Evolutionary conservation across 2,888 invertebrate species (phyloP), one percentile per base, ranked within the genome.

Genomic region (Laothoe populi): DNA sequence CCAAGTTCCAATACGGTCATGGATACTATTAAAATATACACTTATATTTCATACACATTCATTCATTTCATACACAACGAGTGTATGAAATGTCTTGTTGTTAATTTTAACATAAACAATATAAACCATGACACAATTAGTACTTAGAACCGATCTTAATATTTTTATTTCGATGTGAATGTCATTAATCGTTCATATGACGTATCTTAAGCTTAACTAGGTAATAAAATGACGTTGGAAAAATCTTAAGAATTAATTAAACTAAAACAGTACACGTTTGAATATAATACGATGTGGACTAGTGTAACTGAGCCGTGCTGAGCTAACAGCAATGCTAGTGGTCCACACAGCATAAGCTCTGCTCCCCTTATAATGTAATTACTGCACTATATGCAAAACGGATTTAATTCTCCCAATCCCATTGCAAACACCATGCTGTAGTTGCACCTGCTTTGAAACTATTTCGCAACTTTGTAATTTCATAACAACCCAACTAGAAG

Each of bases 381-480:
- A n/a, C n/a, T n/a, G n/a, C n/a, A n/a, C n/a, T 31, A 31, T 24
- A 48, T 23, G 13, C 24, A 31, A 16, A 49, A 8, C 16, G n/a
- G 8, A 13, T 23, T 10, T 24, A 5, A 23, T 5, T n/a, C 24
- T 16, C 49, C 7, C 19, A 2, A 21, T 3, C 40, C 0, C 4
- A 16, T 19, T 19, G 7, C 44, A 19, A 8, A 45, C 11, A 4
- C 13, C 16, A 16, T 5, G n/a, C 42, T 42, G 16, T 5, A 42
- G 31, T 31, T n/a, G 4, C n/a, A 42, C 42, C 42, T 42, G 16
- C 42, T 42, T 42, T 4, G n/a, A 4, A 40, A 42, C 16, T 16
- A 1, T 13, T 38, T 38, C 38, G 11, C 1, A 38, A 59, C 24
- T 31, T 59, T 63, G 49, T 63, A 60, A 46, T 67, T 61, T 60